Percentiles rank a stretch among this genome's conserved stretches.
Evolutionary conservation across 2,797 vertebrate species (phyloP).

Genomic region (Emys orbicularis): DNA sequence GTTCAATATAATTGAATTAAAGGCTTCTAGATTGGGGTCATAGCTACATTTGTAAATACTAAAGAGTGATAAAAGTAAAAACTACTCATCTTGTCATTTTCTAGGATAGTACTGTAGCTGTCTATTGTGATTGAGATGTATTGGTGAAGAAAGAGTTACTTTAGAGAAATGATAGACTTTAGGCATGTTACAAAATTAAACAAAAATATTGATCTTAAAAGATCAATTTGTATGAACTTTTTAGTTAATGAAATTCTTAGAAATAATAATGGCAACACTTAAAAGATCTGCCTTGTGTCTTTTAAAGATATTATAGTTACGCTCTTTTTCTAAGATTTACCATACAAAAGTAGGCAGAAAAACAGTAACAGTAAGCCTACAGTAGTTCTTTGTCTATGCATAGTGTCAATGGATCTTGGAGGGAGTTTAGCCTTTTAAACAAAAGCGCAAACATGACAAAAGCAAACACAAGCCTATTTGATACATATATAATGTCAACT

Average conservation of each 20-base stretch:
- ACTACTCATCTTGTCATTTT: accelerated
- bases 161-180: neutral
- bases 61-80: neutral
- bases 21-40: neutral
- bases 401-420: neutral
- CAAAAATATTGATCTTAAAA: neutral
- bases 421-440: neutral
- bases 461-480: neutral
- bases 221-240: neutral
- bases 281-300: neutral
- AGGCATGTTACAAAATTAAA: accelerated
- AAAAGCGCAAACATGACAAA: neutral
- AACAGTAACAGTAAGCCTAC: accelerated
- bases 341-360: neutral
- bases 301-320: neutral
- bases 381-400: neutral
- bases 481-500: neutral
- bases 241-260: neutral
- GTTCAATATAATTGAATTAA: conserved; percentile 7
- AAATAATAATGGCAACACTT: neutral
- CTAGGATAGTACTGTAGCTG: neutral
- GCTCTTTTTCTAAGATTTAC: neutral
- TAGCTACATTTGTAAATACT: neutral
- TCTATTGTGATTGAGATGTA: neutral
- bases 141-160: neutral